Percentiles rank a stretch among this genome's conserved stretches.
These are phyloP conservation scores for Coreoperca whiteheadi DNA, from an alignment of 2,113 vertebrate genomes.

Conservation along the genomic window DNA sequence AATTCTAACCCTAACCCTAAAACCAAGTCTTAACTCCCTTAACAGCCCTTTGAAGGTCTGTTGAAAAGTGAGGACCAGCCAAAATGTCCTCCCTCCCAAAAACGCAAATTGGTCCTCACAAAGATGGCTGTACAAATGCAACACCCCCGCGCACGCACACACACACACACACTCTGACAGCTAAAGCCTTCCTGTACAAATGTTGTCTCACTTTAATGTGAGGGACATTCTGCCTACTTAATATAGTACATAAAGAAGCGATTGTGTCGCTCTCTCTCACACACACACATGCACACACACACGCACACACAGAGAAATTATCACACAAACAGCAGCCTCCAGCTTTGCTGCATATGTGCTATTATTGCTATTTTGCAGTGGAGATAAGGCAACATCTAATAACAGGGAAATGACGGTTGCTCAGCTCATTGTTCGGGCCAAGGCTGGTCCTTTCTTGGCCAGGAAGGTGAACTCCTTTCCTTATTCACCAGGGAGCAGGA, in stretches of 20 bases:
- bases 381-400: slow-evolving; percentile 25
- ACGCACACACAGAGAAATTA: slow-evolving; percentile 8
- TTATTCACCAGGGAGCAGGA: slow-evolving; percentile 16
- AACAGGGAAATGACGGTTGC: slow-evolving; percentile 38
- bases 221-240: slow-evolving; percentile 26
- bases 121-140: no score
- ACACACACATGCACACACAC: background rate
- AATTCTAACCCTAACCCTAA: no score
- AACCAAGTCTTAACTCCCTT: no score
- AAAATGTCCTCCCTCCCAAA: no score
- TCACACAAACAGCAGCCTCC: background rate
- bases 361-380: slow-evolving; percentile 17
- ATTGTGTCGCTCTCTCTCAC: background rate
- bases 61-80: no score
- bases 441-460: background rate
- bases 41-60: no score
- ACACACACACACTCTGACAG: background rate
- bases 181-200: background rate
- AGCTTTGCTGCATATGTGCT: background rate
- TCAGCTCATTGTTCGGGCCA: slow-evolving; percentile 5
- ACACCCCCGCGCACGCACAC: slow-evolving; percentile 26
- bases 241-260: slow-evolving; percentile 15
- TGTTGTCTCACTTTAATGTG: slow-evolving; percentile 12
- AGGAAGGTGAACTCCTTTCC: background rate
- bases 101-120: no score